phyloP scores from a whole-genome alignment of 2,888 invertebrate genomes.

The Folsomia manolachei region DNA sequence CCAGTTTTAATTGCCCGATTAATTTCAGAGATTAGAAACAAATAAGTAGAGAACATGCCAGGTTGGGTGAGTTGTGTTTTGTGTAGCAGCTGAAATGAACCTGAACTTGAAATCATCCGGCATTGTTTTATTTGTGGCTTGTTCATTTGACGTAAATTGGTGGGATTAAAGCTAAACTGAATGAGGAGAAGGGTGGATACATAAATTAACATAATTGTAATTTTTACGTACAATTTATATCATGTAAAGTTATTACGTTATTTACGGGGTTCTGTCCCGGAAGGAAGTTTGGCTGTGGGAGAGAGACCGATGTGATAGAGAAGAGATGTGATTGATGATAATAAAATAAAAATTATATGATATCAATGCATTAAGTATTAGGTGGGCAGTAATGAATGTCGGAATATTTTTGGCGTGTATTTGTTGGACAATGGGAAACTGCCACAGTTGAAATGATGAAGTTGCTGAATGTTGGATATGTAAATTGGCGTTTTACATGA shows the following conservation, averaged over 20 bases:
- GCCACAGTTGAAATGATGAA: no score
- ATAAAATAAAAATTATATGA: background rate
- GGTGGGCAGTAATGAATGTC: no score
- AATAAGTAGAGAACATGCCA: background rate
- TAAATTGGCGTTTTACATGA: no score
- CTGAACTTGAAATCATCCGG: background rate
- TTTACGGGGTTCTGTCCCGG: background rate
- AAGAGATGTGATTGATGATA: background rate
- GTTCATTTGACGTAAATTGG: background rate
- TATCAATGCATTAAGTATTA: no score
- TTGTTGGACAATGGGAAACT: no score
- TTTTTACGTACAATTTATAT: no score
- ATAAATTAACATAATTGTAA: background rate
- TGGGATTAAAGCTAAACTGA: background rate
- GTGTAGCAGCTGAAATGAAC: no score
- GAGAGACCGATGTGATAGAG: background rate
- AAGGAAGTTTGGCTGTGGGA: background rate
- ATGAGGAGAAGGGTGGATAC: background rate
- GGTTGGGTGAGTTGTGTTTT: background rate
- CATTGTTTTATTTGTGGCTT: background rate
- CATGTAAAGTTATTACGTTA: background rate
- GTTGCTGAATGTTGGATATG: no score
- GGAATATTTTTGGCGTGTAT: no score
- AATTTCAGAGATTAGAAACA: background rate
- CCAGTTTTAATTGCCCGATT: background rate